Conservation (phyloP, 2,888 invertebrate species). For the Drosophila percnosoma region DNA sequence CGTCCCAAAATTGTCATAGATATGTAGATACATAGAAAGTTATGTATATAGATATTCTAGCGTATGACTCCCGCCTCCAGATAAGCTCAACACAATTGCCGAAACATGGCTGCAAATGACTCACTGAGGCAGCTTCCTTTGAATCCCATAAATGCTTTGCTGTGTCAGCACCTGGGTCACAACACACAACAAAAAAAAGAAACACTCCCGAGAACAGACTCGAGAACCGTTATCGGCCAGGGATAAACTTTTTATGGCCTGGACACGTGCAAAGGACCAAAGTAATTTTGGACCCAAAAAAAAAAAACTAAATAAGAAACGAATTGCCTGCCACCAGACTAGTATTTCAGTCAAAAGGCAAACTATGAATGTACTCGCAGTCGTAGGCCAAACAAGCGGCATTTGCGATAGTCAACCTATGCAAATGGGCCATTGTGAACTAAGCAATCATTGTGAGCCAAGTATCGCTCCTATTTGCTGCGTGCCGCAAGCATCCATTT, state of each 20-base stretch:
- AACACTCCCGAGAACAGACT: slow-evolving; percentile 17
- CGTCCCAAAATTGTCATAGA: slow-evolving; percentile 45
- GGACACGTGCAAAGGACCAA: slow-evolving; percentile 59
- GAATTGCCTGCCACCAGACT: slow-evolving; percentile 14
- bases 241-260: slow-evolving; percentile 62
- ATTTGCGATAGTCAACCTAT: background rate
- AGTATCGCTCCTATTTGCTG: background rate
- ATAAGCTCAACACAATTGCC: slow-evolving; percentile 57
- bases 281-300: slow-evolving; percentile 26
- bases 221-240: slow-evolving; percentile 35
- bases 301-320: background rate
- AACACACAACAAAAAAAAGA: background rate
- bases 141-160: slow-evolving; percentile 28
- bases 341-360: slow-evolving; percentile 26
- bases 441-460: slow-evolving; percentile 9
- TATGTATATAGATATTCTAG: background rate
- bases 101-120: slow-evolving; percentile 41
- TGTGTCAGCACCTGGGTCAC: slow-evolving; percentile 57
- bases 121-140: slow-evolving; percentile 26
- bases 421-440: slow-evolving; percentile 12
- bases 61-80: slow-evolving; percentile 32
- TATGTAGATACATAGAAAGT: background rate
- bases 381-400: slow-evolving; percentile 15
- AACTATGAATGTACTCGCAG: slow-evolving; percentile 37
- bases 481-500: background rate